Conservation (phyloP, 2,888 invertebrate genomes). For the Hydroisotoma schaefferi region DNA sequence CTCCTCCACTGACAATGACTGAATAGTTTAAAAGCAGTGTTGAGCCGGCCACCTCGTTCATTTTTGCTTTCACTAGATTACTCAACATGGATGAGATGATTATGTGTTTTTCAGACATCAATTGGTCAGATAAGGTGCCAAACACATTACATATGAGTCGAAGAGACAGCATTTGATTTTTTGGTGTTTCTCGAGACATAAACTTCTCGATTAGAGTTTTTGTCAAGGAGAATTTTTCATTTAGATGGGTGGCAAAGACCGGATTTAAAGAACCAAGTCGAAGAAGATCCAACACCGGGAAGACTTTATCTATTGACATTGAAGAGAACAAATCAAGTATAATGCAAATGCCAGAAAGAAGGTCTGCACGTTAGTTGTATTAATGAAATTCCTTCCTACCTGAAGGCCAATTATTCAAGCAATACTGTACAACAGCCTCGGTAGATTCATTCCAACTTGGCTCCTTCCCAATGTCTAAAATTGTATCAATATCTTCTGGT, state of each 20-base stretch:
- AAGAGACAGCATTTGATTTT: slow-evolving; percentile 74
- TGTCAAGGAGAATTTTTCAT: slow-evolving; percentile 51
- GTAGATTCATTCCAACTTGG: slow-evolving; percentile 20
- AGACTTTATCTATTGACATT: slow-evolving; percentile 63
- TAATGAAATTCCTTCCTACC: slow-evolving; percentile 15
- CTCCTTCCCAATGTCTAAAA: slow-evolving; percentile 29
- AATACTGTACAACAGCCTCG: slow-evolving; percentile 14
- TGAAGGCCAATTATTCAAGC: slow-evolving; percentile 28
- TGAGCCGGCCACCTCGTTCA: slow-evolving; percentile 69
- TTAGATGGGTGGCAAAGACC: slow-evolving; percentile 53
- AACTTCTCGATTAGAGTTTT: slow-evolving; percentile 51
- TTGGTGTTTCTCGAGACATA: slow-evolving; percentile 55
- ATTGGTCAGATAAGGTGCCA: slow-evolving; percentile 57
- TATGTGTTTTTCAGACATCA: slow-evolving; percentile 59
- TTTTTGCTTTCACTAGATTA: slow-evolving; percentile 59
- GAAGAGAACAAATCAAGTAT: not conserved
- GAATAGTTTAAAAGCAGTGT: slow-evolving; percentile 71
- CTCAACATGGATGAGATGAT: slow-evolving; percentile 59
- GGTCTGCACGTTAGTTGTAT: not conserved
- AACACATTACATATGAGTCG: slow-evolving; percentile 80
- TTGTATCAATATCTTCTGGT: slow-evolving; percentile 19
- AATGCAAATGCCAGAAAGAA: not conserved
- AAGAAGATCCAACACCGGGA: slow-evolving; percentile 84
- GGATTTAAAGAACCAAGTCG: slow-evolving; percentile 68
- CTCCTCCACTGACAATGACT: slow-evolving; percentile 54